phyloP scores from a whole-genome alignment of 2,113 vertebrate species.

The Anguilla rostrata region DNA sequence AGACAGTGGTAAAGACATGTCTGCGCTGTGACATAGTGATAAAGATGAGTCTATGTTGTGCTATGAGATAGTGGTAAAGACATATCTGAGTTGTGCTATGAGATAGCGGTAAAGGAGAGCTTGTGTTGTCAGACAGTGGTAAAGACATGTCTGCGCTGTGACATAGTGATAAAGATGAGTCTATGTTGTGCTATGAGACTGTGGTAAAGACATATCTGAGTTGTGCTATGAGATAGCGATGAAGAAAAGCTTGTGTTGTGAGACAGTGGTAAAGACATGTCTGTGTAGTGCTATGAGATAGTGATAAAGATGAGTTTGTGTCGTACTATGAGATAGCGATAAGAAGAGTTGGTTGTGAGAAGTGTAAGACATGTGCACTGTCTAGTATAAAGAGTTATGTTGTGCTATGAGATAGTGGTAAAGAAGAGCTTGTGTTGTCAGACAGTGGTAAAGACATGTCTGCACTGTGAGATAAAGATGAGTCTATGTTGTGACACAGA shows the following conservation, averaged over 20 bases:
- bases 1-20: not conserved
- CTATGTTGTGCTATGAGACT: not conserved
- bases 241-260: not conserved
- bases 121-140: not conserved
- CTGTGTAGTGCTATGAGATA: not conserved
- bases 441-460: not conserved
- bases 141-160: no score
- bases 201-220: not conserved
- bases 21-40: not conserved
- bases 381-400: no score
- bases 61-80: not conserved
- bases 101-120: not conserved
- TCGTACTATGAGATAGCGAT: not conserved
- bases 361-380: no score
- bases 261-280: not conserved
- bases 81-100: not conserved
- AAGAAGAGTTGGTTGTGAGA: not conserved
- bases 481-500: not conserved
- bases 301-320: not conserved
- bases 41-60: no score
- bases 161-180: not conserved
- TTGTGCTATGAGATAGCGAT: not conserved
- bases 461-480: not conserved
- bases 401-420: not conserved
- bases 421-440: not conserved